Percentiles rank a stretch among this genome's conserved stretches.
These are phyloP conservation scores for Gouania willdenowi DNA, from an alignment of 2,797 vertebrate genomes.

Conservation along the genomic window DNA sequence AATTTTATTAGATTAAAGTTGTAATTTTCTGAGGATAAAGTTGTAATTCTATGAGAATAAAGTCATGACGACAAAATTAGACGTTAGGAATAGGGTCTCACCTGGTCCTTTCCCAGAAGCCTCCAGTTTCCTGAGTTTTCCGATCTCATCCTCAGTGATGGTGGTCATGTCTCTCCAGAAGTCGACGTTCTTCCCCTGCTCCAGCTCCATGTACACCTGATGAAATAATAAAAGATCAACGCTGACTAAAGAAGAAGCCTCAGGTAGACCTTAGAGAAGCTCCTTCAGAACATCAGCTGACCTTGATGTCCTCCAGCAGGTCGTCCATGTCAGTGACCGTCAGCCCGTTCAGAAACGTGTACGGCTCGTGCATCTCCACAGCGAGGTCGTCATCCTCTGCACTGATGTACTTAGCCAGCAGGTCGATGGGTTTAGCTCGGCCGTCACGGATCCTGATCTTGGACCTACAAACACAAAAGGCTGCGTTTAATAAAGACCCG, in stretches of 20 bases:
- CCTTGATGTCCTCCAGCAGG: slow-evolving; percentile 96
- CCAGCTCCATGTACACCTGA: slow-evolving; percentile 98
- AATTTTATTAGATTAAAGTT: too few species aligned
- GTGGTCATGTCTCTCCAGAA: slow-evolving; percentile 99
- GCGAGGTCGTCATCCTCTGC: slow-evolving; percentile 95
- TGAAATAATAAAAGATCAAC: slow-evolving; percentile 7
- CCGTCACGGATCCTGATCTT: slow-evolving; percentile 96
- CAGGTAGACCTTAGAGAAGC: neutral
- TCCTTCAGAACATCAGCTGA: slow-evolving; percentile 38
- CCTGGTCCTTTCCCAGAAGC: slow-evolving; percentile 90
- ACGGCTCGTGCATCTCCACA: slow-evolving; percentile 97
- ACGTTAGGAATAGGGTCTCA: slow-evolving; percentile 1
- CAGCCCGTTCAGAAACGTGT: slow-evolving; percentile 94
- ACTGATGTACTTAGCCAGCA: slow-evolving; percentile 96
- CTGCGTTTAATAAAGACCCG: too few species aligned
- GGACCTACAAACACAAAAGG: slow-evolving; percentile 72
- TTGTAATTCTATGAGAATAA: neutral
- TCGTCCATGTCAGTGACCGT: slow-evolving; percentile 97
- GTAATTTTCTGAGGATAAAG: too few species aligned
- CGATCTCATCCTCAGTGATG: slow-evolving; percentile 96
- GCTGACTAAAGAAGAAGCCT: neutral
- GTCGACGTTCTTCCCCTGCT: slow-evolving; percentile 96
- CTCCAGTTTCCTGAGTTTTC: slow-evolving; percentile 92
- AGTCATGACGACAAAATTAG: too few species aligned
- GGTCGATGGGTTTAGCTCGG: slow-evolving; percentile 93